Conservation (phyloP, 2,113 vertebrate genomes). For the Drymodes brunneopygia region DNA sequence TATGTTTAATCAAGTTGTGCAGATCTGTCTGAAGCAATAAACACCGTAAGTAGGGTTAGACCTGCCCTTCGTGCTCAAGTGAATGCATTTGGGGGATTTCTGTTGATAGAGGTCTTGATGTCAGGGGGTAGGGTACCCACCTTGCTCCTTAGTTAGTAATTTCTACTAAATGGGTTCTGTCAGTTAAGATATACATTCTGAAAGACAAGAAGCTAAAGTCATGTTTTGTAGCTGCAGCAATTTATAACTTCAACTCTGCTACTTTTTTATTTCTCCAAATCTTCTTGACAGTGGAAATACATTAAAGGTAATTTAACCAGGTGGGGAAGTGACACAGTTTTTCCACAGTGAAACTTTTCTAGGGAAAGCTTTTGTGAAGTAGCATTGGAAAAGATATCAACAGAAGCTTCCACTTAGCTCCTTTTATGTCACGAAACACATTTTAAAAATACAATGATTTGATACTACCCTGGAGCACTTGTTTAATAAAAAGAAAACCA, state of each 20-base stretch:
- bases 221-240: neutral
- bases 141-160: neutral
- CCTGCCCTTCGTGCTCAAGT: neutral
- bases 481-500: slow-evolving; percentile 20
- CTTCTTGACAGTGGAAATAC: neutral
- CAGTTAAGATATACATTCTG: neutral
- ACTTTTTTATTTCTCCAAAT: neutral
- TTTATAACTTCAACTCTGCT: neutral
- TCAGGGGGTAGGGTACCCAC: neutral
- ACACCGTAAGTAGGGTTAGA: fast-evolving
- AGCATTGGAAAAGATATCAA: neutral
- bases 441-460: neutral
- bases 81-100: neutral
- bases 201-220: neutral
- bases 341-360: slow-evolving; percentile 23
- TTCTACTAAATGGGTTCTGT: neutral
- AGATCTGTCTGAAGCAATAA: neutral
- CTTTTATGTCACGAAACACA: neutral
- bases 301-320: neutral
- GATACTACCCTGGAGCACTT: neutral
- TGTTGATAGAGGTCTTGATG: neutral
- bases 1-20: neutral
- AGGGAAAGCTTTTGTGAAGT: slow-evolving; percentile 7
- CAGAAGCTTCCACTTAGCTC: slow-evolving; percentile 5
- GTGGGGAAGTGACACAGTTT: neutral